These are phyloP conservation scores for Centruroides sculpturatus DNA, from an alignment of 1,140 invertebrate genomes.

Conservation along the genomic window DNA sequence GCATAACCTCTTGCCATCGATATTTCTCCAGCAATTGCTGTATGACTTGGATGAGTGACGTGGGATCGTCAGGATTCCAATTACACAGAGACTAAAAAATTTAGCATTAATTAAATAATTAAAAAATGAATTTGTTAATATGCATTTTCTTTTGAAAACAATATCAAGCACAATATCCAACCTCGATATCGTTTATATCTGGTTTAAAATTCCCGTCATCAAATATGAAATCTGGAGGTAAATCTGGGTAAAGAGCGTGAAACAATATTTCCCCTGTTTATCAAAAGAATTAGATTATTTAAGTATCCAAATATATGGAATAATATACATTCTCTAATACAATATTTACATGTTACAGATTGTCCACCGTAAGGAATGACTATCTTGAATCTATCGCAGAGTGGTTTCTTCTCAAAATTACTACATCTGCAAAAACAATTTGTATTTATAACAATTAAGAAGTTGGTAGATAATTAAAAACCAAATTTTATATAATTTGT, in stretches of 20 bases:
- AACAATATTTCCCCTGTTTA: conserved; percentile 28
- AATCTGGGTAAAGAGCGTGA: conserved; percentile 23
- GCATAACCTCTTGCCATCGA: conserved; percentile 19
- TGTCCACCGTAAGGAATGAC: conserved; percentile 27
- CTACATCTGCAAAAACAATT: too few species aligned
- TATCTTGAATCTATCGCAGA: conserved; percentile 25
- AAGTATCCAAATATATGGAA: too few species aligned
- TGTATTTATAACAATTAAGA: too few species aligned
- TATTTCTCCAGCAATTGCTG: conserved; percentile 23
- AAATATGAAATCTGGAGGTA: conserved; percentile 30
- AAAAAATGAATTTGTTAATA: neutral
- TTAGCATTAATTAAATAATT: neutral
- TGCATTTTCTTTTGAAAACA: neutral
- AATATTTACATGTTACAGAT: conserved; percentile 19
- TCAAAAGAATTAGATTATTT: too few species aligned
- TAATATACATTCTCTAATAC: too few species aligned
- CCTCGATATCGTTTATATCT: neutral
- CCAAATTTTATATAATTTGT: too few species aligned
- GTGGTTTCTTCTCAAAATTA: neutral
- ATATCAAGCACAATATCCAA: neutral
- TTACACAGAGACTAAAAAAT: conserved; percentile 20
- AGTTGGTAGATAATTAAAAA: too few species aligned
- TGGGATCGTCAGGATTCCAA: conserved; percentile 20
- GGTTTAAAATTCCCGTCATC: conserved; percentile 15
- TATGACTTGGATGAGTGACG: conserved; percentile 20